A percentile compares a stretch with the other conserved stretches of the same genome.
Conservation (phyloP, 1,140 invertebrate species). For the Mizuhopecten yessoensis region DNA sequence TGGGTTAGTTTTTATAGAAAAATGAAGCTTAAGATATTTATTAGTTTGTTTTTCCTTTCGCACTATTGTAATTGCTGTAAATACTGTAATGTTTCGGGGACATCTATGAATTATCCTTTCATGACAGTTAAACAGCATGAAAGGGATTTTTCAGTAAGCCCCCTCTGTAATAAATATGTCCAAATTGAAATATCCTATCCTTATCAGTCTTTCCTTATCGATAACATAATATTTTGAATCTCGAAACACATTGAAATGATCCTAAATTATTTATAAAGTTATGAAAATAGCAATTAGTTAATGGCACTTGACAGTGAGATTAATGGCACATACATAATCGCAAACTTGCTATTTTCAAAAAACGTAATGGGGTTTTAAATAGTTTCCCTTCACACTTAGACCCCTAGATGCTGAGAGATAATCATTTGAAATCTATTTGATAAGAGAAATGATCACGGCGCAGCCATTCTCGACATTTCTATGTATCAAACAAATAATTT, state of each 20-base stretch:
- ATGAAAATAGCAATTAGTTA: conserved; percentile 40
- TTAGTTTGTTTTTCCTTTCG: conserved; percentile 34
- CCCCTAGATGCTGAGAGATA: conserved; percentile 30
- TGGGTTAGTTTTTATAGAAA: conserved; percentile 3
- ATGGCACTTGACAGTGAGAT: conserved; percentile 32
- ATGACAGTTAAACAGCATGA: conserved; percentile 27
- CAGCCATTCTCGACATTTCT: conserved; percentile 32
- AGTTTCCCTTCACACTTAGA: conserved; percentile 22
- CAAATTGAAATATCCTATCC: conserved; percentile 34
- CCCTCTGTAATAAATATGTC: conserved; percentile 37
- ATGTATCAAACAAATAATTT: conserved; percentile 40
- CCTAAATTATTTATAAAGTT: conserved; percentile 40
- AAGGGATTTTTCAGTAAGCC: conserved; percentile 38
- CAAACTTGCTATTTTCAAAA: conserved; percentile 35
- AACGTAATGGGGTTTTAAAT: conserved; percentile 39
- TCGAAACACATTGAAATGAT: conserved; percentile 32
- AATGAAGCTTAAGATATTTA: conserved; percentile 33
- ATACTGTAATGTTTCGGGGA: conserved; percentile 10
- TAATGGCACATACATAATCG: conserved; percentile 38
- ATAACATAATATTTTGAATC: conserved; percentile 40
- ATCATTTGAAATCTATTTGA: conserved; percentile 36
- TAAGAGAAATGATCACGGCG: conserved; percentile 15
- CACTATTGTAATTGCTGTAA: conserved; percentile 15
- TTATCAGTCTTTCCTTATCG: conserved; percentile 8
- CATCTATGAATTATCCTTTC: conserved; percentile 39